These are phyloP conservation scores for Oligia strigilis DNA, from an alignment of 2,888 invertebrate genomes.

Conservation along the genomic window DNA sequence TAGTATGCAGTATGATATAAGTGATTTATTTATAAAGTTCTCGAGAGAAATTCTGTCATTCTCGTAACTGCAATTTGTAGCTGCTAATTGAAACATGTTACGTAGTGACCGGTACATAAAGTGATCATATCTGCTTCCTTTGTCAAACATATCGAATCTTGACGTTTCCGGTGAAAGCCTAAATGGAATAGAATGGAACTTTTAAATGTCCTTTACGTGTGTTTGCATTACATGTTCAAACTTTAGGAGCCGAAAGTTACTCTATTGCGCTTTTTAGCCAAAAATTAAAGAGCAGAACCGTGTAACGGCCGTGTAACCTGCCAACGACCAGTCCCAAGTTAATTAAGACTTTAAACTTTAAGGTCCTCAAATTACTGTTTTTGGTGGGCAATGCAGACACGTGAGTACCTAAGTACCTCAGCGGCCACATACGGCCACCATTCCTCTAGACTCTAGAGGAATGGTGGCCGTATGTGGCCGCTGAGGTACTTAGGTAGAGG, in stretches of 20 bases:
- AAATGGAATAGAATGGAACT: no score
- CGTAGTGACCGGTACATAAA: neutral
- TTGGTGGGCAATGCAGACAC: neutral
- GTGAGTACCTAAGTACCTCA: no score
- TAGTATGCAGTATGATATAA: neutral
- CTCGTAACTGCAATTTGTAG: slow-evolving; percentile 20
- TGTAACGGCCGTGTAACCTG: no score
- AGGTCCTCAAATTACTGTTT: neutral
- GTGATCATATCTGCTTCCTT: slow-evolving; percentile 57
- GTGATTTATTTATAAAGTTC: neutral
- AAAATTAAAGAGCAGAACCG: neutral
- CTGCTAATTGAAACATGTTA: slow-evolving; percentile 34
- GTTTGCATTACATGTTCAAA: neutral
- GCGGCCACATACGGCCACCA: no score
- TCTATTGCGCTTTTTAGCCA: neutral
- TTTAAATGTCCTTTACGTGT: neutral
- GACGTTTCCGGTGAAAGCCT: slow-evolving; percentile 62
- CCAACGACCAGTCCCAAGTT: neutral
- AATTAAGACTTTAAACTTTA: neutral
- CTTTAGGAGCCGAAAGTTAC: neutral
- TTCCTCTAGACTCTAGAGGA: no score
- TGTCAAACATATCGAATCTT: slow-evolving; percentile 28
- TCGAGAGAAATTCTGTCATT: slow-evolving; percentile 21
- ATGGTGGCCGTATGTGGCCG: no score
- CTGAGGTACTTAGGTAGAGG: no score